Percentiles rank a stretch among this genome's conserved stretches.
Conservation (phyloP, 2,888 invertebrate species). For the Sipha maydis region DNA sequence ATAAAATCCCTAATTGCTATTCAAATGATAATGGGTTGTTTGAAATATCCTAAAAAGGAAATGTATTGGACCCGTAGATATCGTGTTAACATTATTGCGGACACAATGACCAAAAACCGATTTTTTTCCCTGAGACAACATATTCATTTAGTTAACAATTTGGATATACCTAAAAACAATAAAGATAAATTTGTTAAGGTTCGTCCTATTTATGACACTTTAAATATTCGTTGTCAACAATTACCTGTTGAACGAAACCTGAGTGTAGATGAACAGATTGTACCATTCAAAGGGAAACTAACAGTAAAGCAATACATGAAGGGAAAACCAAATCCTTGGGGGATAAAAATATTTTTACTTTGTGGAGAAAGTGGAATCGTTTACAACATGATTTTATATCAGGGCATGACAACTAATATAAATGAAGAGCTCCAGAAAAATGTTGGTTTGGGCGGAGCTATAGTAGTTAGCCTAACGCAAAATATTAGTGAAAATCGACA, state of each 20-base stretch:
- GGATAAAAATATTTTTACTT: too few species aligned
- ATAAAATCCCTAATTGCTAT: too few species aligned
- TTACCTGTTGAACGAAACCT: background rate
- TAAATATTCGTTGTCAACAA: conserved; percentile 31
- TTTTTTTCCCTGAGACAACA: too few species aligned
- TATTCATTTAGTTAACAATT: background rate
- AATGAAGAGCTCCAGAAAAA: conserved; percentile 21
- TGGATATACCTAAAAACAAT: conserved; percentile 23
- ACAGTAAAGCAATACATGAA: conserved; percentile 7
- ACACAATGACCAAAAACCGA: too few species aligned
- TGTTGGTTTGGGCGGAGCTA: conserved; percentile 16
- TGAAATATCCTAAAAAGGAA: too few species aligned
- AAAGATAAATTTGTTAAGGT: conserved; percentile 62
- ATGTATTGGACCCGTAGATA: too few species aligned
- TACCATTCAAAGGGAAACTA: background rate
- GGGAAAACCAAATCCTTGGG: background rate
- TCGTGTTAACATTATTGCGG: too few species aligned
- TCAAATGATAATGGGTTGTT: too few species aligned
- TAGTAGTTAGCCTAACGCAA: background rate
- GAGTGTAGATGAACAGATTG: conserved; percentile 15
- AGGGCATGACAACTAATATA: conserved; percentile 64
- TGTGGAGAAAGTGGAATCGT: conserved; percentile 16
- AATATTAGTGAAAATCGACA: too few species aligned
- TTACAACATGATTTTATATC: too few species aligned
- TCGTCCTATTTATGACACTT: conserved; percentile 62